phyloP scores from a whole-genome alignment of 1,140 invertebrate species.

The Mesaphorura yosii region DNA sequence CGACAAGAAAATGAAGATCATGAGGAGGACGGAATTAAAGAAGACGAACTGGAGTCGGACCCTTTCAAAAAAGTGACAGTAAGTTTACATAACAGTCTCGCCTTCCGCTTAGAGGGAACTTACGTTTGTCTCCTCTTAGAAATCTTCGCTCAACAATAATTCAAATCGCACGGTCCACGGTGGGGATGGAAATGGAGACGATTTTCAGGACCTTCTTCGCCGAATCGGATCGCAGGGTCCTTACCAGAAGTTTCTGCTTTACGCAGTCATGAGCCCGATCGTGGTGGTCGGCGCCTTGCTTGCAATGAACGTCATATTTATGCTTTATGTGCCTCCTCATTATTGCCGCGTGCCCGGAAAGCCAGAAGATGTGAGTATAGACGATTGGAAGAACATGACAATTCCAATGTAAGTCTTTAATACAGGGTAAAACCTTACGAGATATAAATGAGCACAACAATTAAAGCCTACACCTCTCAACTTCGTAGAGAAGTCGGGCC shows the following conservation, averaged over 20 bases:
- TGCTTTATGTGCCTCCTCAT: constrained; percentile 16
- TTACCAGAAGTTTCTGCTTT: constrained; percentile 15
- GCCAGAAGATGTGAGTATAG: not conserved
- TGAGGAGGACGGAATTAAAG: not conserved
- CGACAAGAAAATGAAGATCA: not conserved
- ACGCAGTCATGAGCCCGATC: constrained; percentile 13
- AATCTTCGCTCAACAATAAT: no score
- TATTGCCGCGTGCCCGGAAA: constrained; percentile 8
- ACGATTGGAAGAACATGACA: constrained; percentile 12
- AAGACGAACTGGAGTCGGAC: not conserved
- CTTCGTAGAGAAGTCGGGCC: constrained; percentile 6
- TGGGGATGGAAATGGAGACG: constrained; percentile 3
- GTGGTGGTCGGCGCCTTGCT: constrained; percentile 11
- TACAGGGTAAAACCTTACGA: not conserved
- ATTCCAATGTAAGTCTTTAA: constrained; percentile 13
- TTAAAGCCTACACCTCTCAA: not conserved
- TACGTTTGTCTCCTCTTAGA: not conserved
- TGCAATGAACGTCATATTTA: constrained; percentile 9
- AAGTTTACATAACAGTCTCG: not conserved
- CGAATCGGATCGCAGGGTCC: constrained; percentile 13
- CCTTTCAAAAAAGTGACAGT: not conserved
- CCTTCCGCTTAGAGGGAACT: no score
- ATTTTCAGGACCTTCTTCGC: constrained; percentile 20
- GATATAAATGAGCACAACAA: not conserved
- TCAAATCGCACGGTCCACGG: no score